Evolutionary conservation across 2,888 invertebrate genomes (phyloP), one percentile per base, ranked within the genome.

Genomic region (Drosophila bunnanda): DNA sequence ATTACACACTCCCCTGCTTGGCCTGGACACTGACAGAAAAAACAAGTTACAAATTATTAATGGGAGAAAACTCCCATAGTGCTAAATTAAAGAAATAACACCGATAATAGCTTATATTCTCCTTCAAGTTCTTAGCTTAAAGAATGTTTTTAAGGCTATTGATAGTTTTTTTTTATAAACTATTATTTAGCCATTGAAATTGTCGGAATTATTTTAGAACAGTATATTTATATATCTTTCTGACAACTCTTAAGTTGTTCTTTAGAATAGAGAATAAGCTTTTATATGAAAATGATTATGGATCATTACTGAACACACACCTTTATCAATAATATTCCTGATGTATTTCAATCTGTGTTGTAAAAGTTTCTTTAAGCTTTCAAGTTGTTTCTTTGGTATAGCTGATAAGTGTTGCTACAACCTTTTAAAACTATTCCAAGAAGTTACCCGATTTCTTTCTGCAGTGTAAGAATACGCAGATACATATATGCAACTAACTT

Each of bases 401-500:
- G 0, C n/a, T 46, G 9, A n/a, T 25, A 25, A 2, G 2, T 8
- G 12, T 12, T 28, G 5, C 5, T 28, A 13, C 8, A 30, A 20
- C 13, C 2, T 17, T 4, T 0, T 1, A 5, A 50, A 50, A 50
- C 30, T 32, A 50, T 32, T 15, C 0, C 4, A 50, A 32, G 4
- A 22, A 20, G 7, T 4, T 2, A 0, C 8, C 1, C 7, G 7
- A 0, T 4, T n/a, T 22, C 34, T 53, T n/a, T n/a, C 28, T n/a
- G n/a, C 32, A 32, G 50, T 50, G 53, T 22, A n/a, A 10, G n/a
- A 22, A 22, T 34, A 15, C 62, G 41, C 68, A 69, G 56, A 69
- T 44, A 48, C 36, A 52, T 66, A 66, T 79, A 77, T 79, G 80
- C 86, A 85, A 76, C 82, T 78, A 70, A 73, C 75, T 82, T 76